phyloP scores from a whole-genome alignment of 2,888 invertebrate genomes.

The Blomia tropicalis region DNA sequence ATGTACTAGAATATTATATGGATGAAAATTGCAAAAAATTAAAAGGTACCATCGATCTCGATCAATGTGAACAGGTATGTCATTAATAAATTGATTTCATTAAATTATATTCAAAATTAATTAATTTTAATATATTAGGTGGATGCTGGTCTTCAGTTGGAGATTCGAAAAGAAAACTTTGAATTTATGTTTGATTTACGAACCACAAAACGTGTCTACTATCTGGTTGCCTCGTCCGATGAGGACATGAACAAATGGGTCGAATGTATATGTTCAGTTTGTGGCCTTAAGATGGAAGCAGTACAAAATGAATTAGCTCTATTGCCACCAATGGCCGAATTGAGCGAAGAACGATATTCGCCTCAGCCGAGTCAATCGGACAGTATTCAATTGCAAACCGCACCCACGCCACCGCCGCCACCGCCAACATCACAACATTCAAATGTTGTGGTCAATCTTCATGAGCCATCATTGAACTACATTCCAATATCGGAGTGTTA shows the following conservation, averaged over 20 bases:
- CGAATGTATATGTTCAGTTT: slow-evolving; percentile 76
- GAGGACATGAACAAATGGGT: slow-evolving; percentile 91
- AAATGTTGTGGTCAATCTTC: not conserved
- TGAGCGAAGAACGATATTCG: slow-evolving; percentile 18
- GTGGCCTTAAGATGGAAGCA: slow-evolving; percentile 50
- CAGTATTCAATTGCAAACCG: not conserved
- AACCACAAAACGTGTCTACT: slow-evolving; percentile 73
- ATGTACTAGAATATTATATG: slow-evolving; percentile 79
- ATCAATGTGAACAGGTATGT: slow-evolving; percentile 79
- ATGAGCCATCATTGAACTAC: slow-evolving; percentile 42
- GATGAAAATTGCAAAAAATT: slow-evolving; percentile 41
- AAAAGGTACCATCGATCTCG: slow-evolving; percentile 55
- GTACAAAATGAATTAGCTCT: slow-evolving; percentile 39
- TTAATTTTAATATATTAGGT: slow-evolving; percentile 41
- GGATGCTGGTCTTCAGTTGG: slow-evolving; percentile 67
- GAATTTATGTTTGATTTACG: slow-evolving; percentile 74
- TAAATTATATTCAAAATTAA: slow-evolving; percentile 21
- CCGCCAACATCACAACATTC: not conserved
- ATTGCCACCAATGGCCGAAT: not conserved
- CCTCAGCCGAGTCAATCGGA: slow-evolving; percentile 21
- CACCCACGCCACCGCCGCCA: not conserved
- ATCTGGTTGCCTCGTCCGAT: slow-evolving; percentile 77
- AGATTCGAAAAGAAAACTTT: slow-evolving; percentile 53
- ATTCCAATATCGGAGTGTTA: slow-evolving; percentile 83
- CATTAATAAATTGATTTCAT: not conserved